Base-by-base conservation (phyloP, 2,113 vertebrate genomes). In the Gopherus flavomarginatus region DNA sequence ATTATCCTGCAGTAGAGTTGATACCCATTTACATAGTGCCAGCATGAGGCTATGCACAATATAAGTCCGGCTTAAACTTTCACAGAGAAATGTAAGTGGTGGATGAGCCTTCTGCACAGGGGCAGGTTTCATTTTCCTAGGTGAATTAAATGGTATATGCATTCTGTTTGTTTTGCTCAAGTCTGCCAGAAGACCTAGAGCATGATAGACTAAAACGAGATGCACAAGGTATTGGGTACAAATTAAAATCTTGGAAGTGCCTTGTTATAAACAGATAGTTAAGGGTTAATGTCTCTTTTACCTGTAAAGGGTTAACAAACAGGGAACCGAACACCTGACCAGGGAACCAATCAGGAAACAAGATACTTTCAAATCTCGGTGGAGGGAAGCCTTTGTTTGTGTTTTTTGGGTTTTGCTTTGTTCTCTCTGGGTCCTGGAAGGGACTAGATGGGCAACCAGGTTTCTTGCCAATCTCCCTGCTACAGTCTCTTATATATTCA, bases 191-290 rank as follows among this genome's bases (percentile, higher is more conserved):
- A 92, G 12, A 4, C 21, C 2, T 17, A 89, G 56, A 86, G 26
- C 52, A 82, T 19, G 85, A 53, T 0, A 91, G 24, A 26, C 81
- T 83, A 82, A 81, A 22, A 57, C 6, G 0, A 62, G 86, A 82
- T 80, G 3, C 5, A 82, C 52, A 49, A 35, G 11, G 62, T 96
- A 95, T 87, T 38, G 59, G 50, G 27, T 85, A 12, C 54, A 85
- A 92, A 65, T 90, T 95, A 86, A 86, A 95, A 8, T 87, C 49
- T 90, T 91, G 13, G 17, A 91, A 83, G 52, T 89, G 54, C 42
- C 42, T 42, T 42, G 42, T 42, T 4, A 42, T 42, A 42, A 42
- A 42, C 42, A 42, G 42, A 42, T 42, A 42, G 42, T 42, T 42
- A 42, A 42, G 42, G 42, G 42, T 4, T 42, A 42, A 42, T 42